Base-by-base conservation (phyloP, 2,113 vertebrate species). In the Syngnathoides biaculeatus region DNA sequence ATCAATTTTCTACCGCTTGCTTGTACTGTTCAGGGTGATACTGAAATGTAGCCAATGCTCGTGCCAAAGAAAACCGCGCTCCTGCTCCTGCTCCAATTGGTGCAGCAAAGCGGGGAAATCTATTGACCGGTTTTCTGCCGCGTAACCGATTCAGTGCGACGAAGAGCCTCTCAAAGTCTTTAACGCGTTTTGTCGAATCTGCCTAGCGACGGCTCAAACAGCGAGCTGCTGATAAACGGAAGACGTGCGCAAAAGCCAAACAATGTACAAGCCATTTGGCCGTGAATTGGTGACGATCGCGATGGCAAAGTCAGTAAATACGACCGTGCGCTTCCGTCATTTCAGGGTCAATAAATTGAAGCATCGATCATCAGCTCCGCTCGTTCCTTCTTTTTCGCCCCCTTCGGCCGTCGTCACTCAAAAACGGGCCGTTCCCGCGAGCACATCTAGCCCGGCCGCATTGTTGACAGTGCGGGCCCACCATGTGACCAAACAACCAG, bases 401-500 rank as follows among this genome's bases (percentile, higher is more conserved):
- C 61, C 17, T 74, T 56, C 68, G 74, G 45, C 74, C 38, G 74
- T 71, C 79, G 78, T 77, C 69, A 72, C 81, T 85, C 73, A 61
- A 58, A 78, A 82, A 64, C 5, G 0, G 7, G 26, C 9, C 26
- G 14, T 57, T 57, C 55, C 55, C 55, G 26, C 55, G 30, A 26
- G 55, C 24, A 15, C 24, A 24, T 66, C 63, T 55, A 58, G n/a
- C 78, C 68, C 65, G 52, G 74, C 80, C 70, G 81, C 78, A 68
- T 15, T 82, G 83, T 86, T 87, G 81, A 83, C 75, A 75, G 69
- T 58, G 8, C 27, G 5, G 39, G n/a, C 24, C 19, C 48, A 69
- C 57, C 82, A 79, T 71, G 72, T 85, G 87, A 83, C 86, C 75
- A 71, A 74, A 84, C 84, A 85, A 80, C 83, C 79, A 79, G 70